Evolutionary conservation across 2,797 vertebrate species (phyloP), one percentile per base, ranked within the genome.

Genomic region (Lutjanus campechanus): DNA sequence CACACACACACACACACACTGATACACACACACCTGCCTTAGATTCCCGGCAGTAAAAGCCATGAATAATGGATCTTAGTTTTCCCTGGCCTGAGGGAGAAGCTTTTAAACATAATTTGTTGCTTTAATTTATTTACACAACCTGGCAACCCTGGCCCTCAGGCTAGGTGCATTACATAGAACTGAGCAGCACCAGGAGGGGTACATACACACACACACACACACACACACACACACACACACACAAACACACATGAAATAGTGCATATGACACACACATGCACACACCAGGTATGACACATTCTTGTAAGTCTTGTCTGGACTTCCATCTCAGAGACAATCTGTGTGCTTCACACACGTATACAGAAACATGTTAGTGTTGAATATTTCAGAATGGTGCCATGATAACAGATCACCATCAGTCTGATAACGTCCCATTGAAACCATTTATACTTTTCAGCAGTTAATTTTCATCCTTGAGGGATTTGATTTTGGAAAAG

Each of bases 51-150:
- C 82, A 88, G 90, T 90, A 82, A 90, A 82, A 84, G 16, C 73
- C 66, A 93, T 93, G 92, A 93, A 94, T 93, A 93, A 94, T 94
- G 89, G 82, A 93, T 92, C 79, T 78, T 69, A 78, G 89, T 85
- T 92, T 92, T 85, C 70, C 62, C 70, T 89, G 77, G 91, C 92
- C 87, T 84, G 80, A 84, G 92, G 93, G 90, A 92, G 77, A 93
- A 75, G 89, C 92, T 93, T 93, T 93, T 93, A 92, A 91, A 91
- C 86, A 87, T 93, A 93, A 94, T 93, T 94, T 93, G 93, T 93
- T 93, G 87, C 92, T 91, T 93, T 94, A 91, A 93, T 94, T 92
- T 93, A 93, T 93, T 94, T 93, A 93, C 92, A 88, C 87, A 93
- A 92, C 88, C 90, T 91, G 87, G 92, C 79, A 90, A 92, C 88